A percentile compares a stretch with the other conserved stretches of the same genome.
phyloP scores from a whole-genome alignment of 2,113 vertebrate genomes.

The Apeltes quadracus region DNA sequence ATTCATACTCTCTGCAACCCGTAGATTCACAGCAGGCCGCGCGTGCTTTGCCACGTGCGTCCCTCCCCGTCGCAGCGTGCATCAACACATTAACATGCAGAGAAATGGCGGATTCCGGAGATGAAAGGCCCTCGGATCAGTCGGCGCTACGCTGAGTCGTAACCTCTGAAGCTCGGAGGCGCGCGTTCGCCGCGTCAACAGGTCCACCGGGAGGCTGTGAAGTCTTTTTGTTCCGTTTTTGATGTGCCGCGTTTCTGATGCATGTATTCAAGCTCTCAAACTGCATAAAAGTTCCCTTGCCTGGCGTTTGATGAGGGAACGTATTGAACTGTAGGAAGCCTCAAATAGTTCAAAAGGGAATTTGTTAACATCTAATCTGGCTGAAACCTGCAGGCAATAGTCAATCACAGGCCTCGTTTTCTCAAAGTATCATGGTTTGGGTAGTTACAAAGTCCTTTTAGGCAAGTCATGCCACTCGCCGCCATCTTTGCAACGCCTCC shows the following conservation, averaged over 20 bases:
- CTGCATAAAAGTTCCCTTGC: constrained; percentile 45
- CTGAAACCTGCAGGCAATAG: not conserved
- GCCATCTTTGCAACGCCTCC: too few species aligned
- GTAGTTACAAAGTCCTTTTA: too few species aligned
- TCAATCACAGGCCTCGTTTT: not conserved
- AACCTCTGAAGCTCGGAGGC: constrained; percentile 68
- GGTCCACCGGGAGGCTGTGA: constrained; percentile 60
- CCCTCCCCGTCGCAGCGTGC: not conserved
- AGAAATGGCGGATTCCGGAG: constrained; percentile 53
- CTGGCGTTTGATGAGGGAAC: constrained; percentile 53
- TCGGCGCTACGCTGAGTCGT: constrained; percentile 55
- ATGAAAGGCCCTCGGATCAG: constrained; percentile 75
- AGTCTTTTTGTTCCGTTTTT: constrained; percentile 71
- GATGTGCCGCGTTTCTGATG: constrained; percentile 49
- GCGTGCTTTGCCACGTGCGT: constrained; percentile 49
- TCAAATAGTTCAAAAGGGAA: constrained; percentile 42
- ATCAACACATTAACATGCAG: constrained; percentile 66
- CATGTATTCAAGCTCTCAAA: constrained; percentile 36
- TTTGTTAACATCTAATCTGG: constrained; percentile 29
- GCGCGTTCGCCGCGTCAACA: constrained; percentile 53
- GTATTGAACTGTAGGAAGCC: constrained; percentile 31
- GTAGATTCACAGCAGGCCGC: constrained; percentile 13
- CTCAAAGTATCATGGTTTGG: not conserved
- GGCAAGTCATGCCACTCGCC: too few species aligned
- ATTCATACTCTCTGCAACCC: constrained; percentile 46